A percentile compares a stretch with the other conserved stretches of the same genome.
Conservation (phyloP, 2,113 vertebrate genomes). For the Oostethus manadensis region DNA sequence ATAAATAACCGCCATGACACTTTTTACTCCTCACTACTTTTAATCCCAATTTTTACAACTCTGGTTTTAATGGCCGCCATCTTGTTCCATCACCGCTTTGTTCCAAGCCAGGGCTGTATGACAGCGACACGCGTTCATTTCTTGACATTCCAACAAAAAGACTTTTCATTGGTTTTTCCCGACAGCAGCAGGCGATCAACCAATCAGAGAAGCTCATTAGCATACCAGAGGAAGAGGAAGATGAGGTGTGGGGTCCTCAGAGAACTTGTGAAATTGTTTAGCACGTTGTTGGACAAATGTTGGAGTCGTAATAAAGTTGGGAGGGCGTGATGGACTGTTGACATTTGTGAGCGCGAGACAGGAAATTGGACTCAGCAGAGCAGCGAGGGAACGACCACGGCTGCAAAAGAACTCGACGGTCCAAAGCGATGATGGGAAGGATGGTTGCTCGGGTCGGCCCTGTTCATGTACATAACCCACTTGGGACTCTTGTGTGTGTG, state of each 20-base stretch:
- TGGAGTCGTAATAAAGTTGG: constrained; percentile 35
- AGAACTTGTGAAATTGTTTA: too few species aligned
- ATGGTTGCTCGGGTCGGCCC: constrained; percentile 48
- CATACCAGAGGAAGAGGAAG: too few species aligned
- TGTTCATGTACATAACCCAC: constrained; percentile 43
- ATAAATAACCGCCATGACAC: constrained; percentile 45
- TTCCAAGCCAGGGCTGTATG: too few species aligned
- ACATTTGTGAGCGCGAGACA: constrained; percentile 72
- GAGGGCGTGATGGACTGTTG: constrained; percentile 67
- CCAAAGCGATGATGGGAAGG: constrained; percentile 58
- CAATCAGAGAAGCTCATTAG: too few species aligned
- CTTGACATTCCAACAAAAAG: too few species aligned
- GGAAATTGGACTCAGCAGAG: constrained; percentile 64
- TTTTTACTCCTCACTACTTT: constrained; percentile 26
- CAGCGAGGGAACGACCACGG: constrained; percentile 45
- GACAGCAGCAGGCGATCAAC: too few species aligned
- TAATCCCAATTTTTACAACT: constrained; percentile 10
- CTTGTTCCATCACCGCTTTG: too few species aligned
- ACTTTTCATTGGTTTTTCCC: too few species aligned
- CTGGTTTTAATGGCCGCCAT: not conserved
- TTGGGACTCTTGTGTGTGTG: constrained; percentile 23
- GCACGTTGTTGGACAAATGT: constrained; percentile 22
- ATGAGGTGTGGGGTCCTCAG: too few species aligned
- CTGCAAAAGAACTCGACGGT: constrained; percentile 50
- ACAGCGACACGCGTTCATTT: too few species aligned